A percentile compares a stretch with the other conserved stretches of the same genome.
phyloP scores from a whole-genome alignment of 1,140 invertebrate genomes.

The Drosophila neocordata region DNA sequence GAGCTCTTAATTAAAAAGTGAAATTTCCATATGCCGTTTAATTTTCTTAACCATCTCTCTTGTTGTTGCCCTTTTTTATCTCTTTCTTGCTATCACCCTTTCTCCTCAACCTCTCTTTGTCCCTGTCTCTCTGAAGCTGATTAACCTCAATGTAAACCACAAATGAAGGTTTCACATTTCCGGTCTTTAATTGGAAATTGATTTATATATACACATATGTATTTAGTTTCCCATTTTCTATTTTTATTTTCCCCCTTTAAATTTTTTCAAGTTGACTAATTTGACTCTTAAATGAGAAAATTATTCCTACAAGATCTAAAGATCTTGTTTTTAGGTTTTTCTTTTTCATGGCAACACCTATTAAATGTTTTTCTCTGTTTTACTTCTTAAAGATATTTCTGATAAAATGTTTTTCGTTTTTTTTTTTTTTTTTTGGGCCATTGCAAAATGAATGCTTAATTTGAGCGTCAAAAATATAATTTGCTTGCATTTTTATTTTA shows the following conservation, averaged over 20 bases:
- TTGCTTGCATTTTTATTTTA: slow-evolving; percentile 59
- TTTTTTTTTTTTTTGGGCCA: slow-evolving; percentile 13
- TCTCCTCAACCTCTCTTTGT: not conserved
- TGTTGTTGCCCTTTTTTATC: not conserved
- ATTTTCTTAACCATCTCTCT: slow-evolving; percentile 62
- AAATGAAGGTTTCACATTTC: slow-evolving; percentile 56
- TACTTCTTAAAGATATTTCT: slow-evolving; percentile 52
- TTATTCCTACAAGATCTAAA: slow-evolving; percentile 22
- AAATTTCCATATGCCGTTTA: slow-evolving; percentile 48
- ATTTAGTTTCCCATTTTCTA: slow-evolving; percentile 31
- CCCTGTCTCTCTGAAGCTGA: slow-evolving; percentile 18
- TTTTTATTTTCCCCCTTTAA: slow-evolving; percentile 15
- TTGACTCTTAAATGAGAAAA: slow-evolving; percentile 52
- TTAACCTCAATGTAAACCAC: slow-evolving; percentile 67
- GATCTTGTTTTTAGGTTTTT: slow-evolving; percentile 27
- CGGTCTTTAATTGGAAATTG: slow-evolving; percentile 56
- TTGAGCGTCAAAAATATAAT: slow-evolving; percentile 73
- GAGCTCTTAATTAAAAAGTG: slow-evolving; percentile 39
- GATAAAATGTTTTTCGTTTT: slow-evolving; percentile 24
- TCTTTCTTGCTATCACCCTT: too few relatives aligned
- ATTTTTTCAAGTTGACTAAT: slow-evolving; percentile 34
- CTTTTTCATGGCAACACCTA: slow-evolving; percentile 58
- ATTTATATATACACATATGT: slow-evolving; percentile 37
- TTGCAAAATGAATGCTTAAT: slow-evolving; percentile 73
- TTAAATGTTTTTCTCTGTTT: slow-evolving; percentile 50